These are phyloP conservation scores for Trichogramma dendrolimi DNA, from an alignment of 2,888 invertebrate genomes.

Conservation along the genomic window DNA sequence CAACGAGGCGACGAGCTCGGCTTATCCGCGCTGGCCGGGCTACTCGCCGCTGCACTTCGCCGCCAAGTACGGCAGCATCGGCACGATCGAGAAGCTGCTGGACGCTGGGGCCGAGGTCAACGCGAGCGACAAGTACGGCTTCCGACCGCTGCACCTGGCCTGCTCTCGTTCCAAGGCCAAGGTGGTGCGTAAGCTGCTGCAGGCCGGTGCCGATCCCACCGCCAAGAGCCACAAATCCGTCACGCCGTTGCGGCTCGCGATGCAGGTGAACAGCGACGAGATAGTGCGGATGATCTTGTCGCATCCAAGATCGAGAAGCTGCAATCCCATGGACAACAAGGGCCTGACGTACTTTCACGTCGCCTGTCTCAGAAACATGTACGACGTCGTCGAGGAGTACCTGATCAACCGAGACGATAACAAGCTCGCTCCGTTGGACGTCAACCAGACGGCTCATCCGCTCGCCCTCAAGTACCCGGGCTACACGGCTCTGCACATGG, in stretches of 20 bases:
- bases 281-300: not conserved
- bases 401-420: not conserved
- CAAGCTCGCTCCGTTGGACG: not conserved
- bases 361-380: not conserved
- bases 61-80: not conserved
- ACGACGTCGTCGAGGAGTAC: not conserved
- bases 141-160: conserved; percentile 12
- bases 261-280: not conserved
- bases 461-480: not conserved
- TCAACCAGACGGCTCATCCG: not conserved
- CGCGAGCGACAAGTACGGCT: conserved; percentile 1
- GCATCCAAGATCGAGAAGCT: not conserved
- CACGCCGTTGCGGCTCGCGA: conserved; percentile 12
- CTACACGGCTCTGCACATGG: conserved; percentile 3
- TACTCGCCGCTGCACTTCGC: conserved; percentile 11
- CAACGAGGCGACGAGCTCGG: not conserved
- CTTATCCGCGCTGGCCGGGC: conserved; percentile 2
- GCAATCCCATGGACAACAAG: conserved; percentile 9
- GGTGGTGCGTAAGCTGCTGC: not conserved
- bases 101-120: not conserved
- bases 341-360: conserved; percentile 9
- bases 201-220: not conserved
- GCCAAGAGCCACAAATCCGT: not conserved
- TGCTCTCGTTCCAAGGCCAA: not conserved
- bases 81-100: not conserved